phyloP scores from a whole-genome alignment of 1,140 invertebrate genomes.

The Gonioctena quinquepunctata region DNA sequence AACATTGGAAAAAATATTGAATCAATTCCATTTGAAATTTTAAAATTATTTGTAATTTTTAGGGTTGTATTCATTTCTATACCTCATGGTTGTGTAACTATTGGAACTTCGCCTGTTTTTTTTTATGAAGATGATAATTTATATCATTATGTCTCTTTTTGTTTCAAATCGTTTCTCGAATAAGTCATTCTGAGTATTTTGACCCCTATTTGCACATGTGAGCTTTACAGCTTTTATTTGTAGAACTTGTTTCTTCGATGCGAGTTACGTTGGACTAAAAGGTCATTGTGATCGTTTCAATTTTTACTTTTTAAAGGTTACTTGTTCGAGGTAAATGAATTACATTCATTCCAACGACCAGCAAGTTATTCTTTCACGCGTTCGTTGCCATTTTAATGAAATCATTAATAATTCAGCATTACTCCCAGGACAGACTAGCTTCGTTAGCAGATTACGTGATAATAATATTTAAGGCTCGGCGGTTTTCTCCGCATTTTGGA shows the following conservation, averaged over 20 bases:
- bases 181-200: not conserved
- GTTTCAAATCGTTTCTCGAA: too few relatives aligned
- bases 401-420: not conserved
- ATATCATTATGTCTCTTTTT: too few relatives aligned
- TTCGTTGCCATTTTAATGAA: slow-evolving; percentile 40
- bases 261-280: slow-evolving; percentile 38
- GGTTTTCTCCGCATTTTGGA: too few relatives aligned
- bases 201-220: not conserved
- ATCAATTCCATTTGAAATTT: too few relatives aligned
- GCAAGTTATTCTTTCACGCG: slow-evolving; percentile 21
- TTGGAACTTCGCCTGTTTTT: too few relatives aligned
- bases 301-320: slow-evolving; percentile 51
- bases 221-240: slow-evolving; percentile 19
- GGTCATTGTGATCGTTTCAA: slow-evolving; percentile 46
- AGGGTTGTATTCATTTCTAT: too few relatives aligned
- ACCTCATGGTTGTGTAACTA: too few relatives aligned
- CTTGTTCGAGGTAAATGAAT: slow-evolving; percentile 50
- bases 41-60: too few relatives aligned
- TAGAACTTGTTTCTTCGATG: slow-evolving; percentile 41
- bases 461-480: too few relatives aligned
- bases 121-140: too few relatives aligned
- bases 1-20: too few relatives aligned
- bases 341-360: slow-evolving; percentile 45
- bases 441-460: not conserved
- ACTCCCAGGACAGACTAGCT: not conserved